Percentiles rank a stretch among this genome's conserved stretches.
Evolutionary conservation across 2,888 invertebrate species (phyloP).

Genomic region (Clostera curtula): DNA sequence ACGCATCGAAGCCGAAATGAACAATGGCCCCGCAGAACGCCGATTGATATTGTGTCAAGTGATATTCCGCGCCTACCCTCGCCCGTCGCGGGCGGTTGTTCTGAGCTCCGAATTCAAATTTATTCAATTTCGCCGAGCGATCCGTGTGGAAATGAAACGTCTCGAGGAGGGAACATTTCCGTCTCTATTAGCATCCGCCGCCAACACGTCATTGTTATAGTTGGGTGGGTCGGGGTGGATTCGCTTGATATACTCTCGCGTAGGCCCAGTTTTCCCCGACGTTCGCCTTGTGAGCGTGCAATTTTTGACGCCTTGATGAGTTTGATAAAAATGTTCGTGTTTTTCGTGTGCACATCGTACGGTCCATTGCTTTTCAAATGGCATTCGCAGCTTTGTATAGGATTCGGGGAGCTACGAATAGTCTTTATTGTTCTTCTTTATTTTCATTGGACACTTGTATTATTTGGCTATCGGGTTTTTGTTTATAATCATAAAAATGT

Average conservation of each 20-base stretch:
- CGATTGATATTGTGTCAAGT: too few relatives aligned
- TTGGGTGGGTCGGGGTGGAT: slow-evolving; percentile 23
- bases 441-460: too few relatives aligned
- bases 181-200: slow-evolving; percentile 49
- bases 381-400: too few relatives aligned
- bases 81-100: slow-evolving; percentile 9
- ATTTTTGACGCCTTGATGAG: slow-evolving; percentile 14
- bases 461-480: too few relatives aligned
- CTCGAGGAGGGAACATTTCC: slow-evolving; percentile 40
- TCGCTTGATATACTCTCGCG: slow-evolving; percentile 16
- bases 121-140: slow-evolving; percentile 60
- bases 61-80: too few relatives aligned
- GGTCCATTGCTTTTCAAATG: too few relatives aligned
- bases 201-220: slow-evolving; percentile 32
- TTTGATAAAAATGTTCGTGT: slow-evolving; percentile 11
- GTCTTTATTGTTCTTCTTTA: too few relatives aligned
- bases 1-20: too few relatives aligned
- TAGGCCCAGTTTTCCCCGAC: slow-evolving; percentile 11
- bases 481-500: too few relatives aligned
- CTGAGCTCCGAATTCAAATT: slow-evolving; percentile 58
- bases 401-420: too few relatives aligned
- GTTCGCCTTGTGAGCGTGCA: slow-evolving; percentile 6
- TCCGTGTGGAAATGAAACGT: slow-evolving; percentile 60
- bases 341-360: not conserved
- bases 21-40: too few relatives aligned